Percentiles rank a stretch among this genome's conserved stretches.
phyloP scores from a whole-genome alignment of 2,113 vertebrate species.

The Microcebus lehilahytsara region DNA sequence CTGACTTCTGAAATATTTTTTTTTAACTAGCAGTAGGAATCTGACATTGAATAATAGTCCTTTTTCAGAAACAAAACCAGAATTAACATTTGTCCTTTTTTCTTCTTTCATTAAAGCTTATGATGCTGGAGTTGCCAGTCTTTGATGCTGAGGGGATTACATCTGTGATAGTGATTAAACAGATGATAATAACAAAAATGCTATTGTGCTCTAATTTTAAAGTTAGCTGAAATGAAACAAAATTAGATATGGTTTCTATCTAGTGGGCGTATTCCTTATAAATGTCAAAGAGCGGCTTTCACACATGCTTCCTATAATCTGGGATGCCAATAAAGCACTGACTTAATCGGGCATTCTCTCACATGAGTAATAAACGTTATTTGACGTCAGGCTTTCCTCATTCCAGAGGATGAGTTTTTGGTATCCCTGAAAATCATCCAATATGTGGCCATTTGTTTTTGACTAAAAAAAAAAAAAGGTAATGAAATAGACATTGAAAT shows the following conservation, averaged over 20 bases:
- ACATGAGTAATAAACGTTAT: neutral
- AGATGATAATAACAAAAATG: neutral
- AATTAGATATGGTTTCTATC: neutral
- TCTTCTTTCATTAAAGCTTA: neutral
- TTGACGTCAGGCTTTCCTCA: neutral
- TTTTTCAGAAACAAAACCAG: slow-evolving; percentile 31
- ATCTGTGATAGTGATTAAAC: neutral
- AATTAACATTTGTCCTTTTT: neutral
- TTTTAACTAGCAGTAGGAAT: neutral
- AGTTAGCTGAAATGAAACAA: slow-evolving; percentile 15
- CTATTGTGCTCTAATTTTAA: neutral
- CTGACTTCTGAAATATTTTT: slow-evolving; percentile 35
- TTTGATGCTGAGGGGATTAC: slow-evolving; percentile 10
- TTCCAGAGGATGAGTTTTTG: neutral
- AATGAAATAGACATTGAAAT: neutral
- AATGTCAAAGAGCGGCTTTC: neutral
- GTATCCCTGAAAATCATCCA: neutral
- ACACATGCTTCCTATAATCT: neutral
- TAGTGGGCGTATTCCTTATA: neutral
- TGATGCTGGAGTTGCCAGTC: neutral
- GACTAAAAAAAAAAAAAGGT: neutral
- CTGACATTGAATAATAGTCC: neutral
- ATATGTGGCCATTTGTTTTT: neutral
- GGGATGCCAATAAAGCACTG: neutral
- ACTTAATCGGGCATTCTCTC: neutral